Evolutionary conservation across 2,888 invertebrate species (phyloP).

Genomic region (Carpatolechia fugitivella): DNA sequence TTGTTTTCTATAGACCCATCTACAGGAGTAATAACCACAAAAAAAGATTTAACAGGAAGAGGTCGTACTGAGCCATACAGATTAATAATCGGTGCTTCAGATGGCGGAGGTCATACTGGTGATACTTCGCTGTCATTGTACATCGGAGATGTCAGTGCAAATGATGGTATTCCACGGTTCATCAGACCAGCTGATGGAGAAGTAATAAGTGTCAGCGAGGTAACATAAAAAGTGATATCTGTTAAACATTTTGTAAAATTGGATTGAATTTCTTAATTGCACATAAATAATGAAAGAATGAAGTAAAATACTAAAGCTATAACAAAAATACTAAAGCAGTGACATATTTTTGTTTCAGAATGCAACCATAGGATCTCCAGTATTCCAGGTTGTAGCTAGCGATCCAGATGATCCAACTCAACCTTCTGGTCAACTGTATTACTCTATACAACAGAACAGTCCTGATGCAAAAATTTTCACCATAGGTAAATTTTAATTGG

Average conservation of each 20-base stretch:
- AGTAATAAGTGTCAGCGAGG: slow-evolving; percentile 84
- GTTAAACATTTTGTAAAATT: too few relatives aligned
- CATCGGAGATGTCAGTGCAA: slow-evolving; percentile 89
- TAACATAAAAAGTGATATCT: slow-evolving; percentile 32
- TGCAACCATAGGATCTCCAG: slow-evolving; percentile 84
- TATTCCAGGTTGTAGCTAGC: slow-evolving; percentile 87
- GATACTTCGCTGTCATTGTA: slow-evolving; percentile 82
- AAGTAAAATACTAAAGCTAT: too few relatives aligned
- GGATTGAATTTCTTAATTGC: too few relatives aligned
- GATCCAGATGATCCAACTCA: slow-evolving; percentile 88
- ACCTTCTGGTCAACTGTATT: slow-evolving; percentile 86
- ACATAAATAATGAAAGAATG: too few relatives aligned
- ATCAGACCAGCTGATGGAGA: slow-evolving; percentile 85
- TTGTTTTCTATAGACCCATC: slow-evolving; percentile 82
- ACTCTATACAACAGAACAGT: slow-evolving; percentile 85
- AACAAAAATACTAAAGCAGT: neutral
- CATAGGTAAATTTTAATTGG: slow-evolving; percentile 79
- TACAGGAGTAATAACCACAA: slow-evolving; percentile 84
- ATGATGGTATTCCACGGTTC: slow-evolving; percentile 89
- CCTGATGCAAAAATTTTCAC: slow-evolving; percentile 81
- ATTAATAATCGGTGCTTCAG: slow-evolving; percentile 83
- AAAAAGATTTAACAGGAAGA: slow-evolving; percentile 84
- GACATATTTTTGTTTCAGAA: slow-evolving; percentile 67
- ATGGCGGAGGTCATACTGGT: slow-evolving; percentile 82
- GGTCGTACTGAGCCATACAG: slow-evolving; percentile 87